Conservation (phyloP, 1,140 invertebrate genomes). For the Octopus sinensis region DNA sequence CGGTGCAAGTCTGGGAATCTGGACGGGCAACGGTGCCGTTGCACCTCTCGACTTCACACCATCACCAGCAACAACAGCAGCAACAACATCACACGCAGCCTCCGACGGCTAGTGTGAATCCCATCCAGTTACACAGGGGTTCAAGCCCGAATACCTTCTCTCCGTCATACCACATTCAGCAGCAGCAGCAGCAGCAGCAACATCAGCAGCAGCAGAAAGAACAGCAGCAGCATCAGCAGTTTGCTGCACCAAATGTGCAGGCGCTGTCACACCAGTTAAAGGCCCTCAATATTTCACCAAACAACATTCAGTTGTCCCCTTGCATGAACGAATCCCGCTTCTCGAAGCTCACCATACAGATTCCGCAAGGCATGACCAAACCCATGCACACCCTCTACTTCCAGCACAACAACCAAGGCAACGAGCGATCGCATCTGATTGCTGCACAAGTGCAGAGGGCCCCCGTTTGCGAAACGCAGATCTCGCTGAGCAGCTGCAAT, state of each 20-base stretch:
- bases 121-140: conserved; percentile 5
- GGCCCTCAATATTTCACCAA: conserved; percentile 4
- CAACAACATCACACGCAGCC: too few relatives aligned
- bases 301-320: background rate
- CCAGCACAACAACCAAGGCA: background rate
- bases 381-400: conserved; percentile 3
- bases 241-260: background rate
- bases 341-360: conserved; percentile 23
- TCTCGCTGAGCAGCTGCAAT: conserved; percentile 14
- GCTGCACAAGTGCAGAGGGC: conserved; percentile 5
- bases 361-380: background rate
- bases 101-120: background rate
- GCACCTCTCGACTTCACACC: background rate
- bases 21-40: too few relatives aligned
- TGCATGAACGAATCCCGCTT: background rate
- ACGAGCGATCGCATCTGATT: conserved; percentile 19
- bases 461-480: conserved; percentile 19
- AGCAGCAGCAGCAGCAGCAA: too few relatives aligned
- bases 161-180: background rate
- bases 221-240: background rate
- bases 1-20: too few relatives aligned
- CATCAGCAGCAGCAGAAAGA: too few relatives aligned
- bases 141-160: conserved; percentile 2
- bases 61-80: background rate
- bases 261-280: background rate